phyloP scores from a whole-genome alignment of 2,113 vertebrate genomes.

The Arothron firmamentum region DNA sequence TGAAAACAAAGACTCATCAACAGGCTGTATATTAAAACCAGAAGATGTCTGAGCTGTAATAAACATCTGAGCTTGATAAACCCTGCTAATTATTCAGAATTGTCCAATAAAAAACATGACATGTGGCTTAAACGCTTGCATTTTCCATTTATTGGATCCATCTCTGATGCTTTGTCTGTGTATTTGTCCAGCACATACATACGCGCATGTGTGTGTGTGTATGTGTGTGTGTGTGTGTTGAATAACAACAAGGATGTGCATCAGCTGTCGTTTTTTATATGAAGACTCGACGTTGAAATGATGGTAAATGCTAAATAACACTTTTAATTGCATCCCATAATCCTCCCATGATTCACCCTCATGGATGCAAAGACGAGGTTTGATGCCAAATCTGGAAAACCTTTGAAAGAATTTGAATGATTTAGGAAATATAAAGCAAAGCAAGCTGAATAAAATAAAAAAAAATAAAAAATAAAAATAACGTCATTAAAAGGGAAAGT shows the following conservation, averaged over 20 bases:
- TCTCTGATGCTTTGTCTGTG: constrained; percentile 24
- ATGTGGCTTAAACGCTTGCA: constrained; percentile 51
- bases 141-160: constrained; percentile 50
- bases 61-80: constrained; percentile 47
- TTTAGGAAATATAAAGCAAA: too few relatives aligned
- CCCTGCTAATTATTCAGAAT: constrained; percentile 50
- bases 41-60: constrained; percentile 49
- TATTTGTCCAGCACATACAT: not conserved
- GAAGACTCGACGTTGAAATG: constrained; percentile 44
- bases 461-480: too few relatives aligned
- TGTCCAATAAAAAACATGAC: constrained; percentile 60
- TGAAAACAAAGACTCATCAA: constrained; percentile 14
- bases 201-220: not conserved
- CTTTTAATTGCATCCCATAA: constrained; percentile 66
- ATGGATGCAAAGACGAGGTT: constrained; percentile 35
- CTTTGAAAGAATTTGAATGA: too few relatives aligned
- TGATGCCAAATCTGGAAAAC: constrained; percentile 14
- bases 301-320: constrained; percentile 62
- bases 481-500: too few relatives aligned
- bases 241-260: constrained; percentile 5
- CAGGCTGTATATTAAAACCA: constrained; percentile 35
- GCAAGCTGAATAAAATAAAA: too few relatives aligned
- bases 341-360: constrained; percentile 52
- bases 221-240: not conserved
- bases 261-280: constrained; percentile 38